These are phyloP conservation scores for Lepilemur septentrionalis DNA, from an alignment of 2,797 vertebrate genomes.

Conservation along the genomic window DNA sequence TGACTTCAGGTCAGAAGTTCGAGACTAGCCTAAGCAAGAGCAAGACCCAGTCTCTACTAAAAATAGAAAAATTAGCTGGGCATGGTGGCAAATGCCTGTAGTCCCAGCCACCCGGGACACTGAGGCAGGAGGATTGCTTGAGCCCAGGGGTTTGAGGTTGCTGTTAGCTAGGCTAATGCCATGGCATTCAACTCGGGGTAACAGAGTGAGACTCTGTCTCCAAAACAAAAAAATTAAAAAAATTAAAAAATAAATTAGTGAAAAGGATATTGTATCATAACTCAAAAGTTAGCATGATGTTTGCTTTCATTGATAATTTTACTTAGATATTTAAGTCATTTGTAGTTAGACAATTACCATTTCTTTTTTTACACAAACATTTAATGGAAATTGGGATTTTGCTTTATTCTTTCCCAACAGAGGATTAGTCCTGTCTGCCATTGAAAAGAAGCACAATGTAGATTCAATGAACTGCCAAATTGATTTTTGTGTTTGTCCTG, in stretches of 20 bases:
- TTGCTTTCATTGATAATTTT: constrained; percentile 9
- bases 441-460: not conserved
- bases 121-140: too few relatives aligned
- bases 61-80: too few relatives aligned
- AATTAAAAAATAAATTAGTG: not conserved
- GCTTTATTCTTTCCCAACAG: constrained; percentile 36
- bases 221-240: too few relatives aligned
- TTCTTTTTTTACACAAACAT: constrained; percentile 42
- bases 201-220: too few relatives aligned
- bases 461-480: constrained; percentile 42
- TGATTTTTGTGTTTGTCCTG: constrained; percentile 51
- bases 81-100: too few relatives aligned
- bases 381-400: constrained; percentile 35
- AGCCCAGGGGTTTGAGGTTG: too few relatives aligned
- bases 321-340: constrained; percentile 37
- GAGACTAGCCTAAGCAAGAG: too few relatives aligned
- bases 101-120: too few relatives aligned
- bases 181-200: too few relatives aligned
- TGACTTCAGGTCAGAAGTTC: too few relatives aligned
- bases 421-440: constrained; percentile 37
- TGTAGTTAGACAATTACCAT: constrained; percentile 19
- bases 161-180: too few relatives aligned
- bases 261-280: not conserved
- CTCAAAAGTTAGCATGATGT: not conserved
- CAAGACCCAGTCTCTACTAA: too few relatives aligned